A percentile compares a stretch with the other conserved stretches of the same genome.
These are phyloP conservation scores for Thymelicus sylvestris DNA, from an alignment of 2,888 invertebrate species.

Conservation along the genomic window DNA sequence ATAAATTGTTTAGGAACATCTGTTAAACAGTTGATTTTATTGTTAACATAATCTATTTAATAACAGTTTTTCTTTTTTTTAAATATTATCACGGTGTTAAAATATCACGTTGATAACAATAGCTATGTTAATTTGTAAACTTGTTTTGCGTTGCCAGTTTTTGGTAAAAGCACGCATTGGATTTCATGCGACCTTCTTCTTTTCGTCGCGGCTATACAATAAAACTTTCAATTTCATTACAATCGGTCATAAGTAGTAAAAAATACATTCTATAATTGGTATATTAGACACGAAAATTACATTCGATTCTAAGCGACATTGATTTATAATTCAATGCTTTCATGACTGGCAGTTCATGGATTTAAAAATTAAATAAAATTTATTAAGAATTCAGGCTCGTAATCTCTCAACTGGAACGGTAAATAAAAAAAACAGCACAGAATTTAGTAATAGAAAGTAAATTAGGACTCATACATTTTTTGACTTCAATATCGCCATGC, in stretches of 20 bases:
- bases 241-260: background rate
- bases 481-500: too few relatives aligned
- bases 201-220: slow-evolving; percentile 11
- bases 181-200: slow-evolving; percentile 7
- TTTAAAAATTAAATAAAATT: slow-evolving; percentile 3
- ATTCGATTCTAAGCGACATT: background rate
- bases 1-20: too few relatives aligned
- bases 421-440: background rate
- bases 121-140: background rate
- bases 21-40: too few relatives aligned
- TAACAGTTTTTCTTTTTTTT: too few relatives aligned
- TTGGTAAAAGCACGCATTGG: slow-evolving; percentile 1
- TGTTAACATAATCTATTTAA: too few relatives aligned
- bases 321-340: background rate
- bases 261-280: background rate
- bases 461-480: background rate
- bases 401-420: background rate
- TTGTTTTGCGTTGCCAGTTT: background rate
- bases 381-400: background rate
- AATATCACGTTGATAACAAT: background rate
- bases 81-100: too few relatives aligned
- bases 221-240: slow-evolving; percentile 27
- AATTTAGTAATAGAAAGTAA: background rate
- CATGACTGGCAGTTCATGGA: background rate
- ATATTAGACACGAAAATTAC: slow-evolving; percentile 15